Evolutionary conservation across 2,888 invertebrate genomes (phyloP), one percentile per base, ranked within the genome.

Genomic region (Trilocha varians): DNA sequence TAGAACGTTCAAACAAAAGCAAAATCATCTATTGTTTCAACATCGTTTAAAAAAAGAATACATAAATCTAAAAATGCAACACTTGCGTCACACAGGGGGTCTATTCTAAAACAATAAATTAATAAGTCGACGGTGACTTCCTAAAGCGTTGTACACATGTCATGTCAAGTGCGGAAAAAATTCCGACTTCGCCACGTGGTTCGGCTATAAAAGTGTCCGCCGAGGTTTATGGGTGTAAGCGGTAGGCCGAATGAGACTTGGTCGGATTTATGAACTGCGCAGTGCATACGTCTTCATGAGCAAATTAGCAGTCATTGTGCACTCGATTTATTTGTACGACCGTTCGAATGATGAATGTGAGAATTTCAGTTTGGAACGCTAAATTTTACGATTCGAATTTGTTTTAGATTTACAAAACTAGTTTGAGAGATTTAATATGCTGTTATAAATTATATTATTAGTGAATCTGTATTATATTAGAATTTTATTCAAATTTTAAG

Each of bases 291-390:
- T 85, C 85, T 85, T 83, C 77, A 77, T 66, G 74, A 77, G 79
- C 82, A 83, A 85, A 85, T 85, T 84, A 84, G 78, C 79, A 82
- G 75, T 82, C 84, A 84, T 82, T 83, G 80, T 80, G 73, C 68
- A 70, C 70, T 63, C 70, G 76, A 79, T 80, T 84, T 83, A 80
- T 79, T 76, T 65, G 69, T 66, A 62, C 63, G 55, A 67, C 65
- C 64, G 62, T 65, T 53, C 48, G 65, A 69, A 68, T 82, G 82
- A 83, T 66, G 63, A 68, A 82, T 83, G 82, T 82, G 79, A 50
- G 78, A 79, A 77, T 72, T 76, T 76, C 46, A 53, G 55, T 11
- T 25, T 57, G 55, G 54, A 52, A 59, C 55, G 57, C 52, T 39
- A 25, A 25, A 25, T 25, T 2, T 25, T 11, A 47, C 16, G 16